Conservation (phyloP, 2,888 invertebrate species). For the Vanessa cardui region DNA sequence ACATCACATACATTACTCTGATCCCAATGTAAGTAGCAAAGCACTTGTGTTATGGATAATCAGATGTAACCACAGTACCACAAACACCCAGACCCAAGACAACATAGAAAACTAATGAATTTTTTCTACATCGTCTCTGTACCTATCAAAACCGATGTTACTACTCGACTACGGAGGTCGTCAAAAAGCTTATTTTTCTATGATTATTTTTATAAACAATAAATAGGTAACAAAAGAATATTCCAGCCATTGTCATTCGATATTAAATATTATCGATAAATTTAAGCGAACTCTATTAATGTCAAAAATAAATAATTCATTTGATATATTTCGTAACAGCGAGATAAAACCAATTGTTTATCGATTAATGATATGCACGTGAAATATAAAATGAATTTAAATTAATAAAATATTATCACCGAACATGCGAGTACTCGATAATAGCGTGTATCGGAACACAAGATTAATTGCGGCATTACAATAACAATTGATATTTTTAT, state of each 20-base stretch:
- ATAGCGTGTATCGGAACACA: constrained; percentile 54
- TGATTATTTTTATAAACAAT: too few relatives aligned
- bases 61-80: too few relatives aligned
- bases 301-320: not conserved
- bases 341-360: constrained; percentile 19
- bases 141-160: too few relatives aligned
- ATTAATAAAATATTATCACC: constrained; percentile 37
- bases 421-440: constrained; percentile 47
- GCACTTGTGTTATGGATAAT: too few relatives aligned
- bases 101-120: too few relatives aligned
- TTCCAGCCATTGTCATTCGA: not conserved
- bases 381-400: constrained; percentile 24
- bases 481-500: constrained; percentile 59
- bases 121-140: too few relatives aligned
- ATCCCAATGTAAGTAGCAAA: too few relatives aligned
- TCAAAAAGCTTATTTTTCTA: too few relatives aligned
- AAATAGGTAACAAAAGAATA: not conserved
- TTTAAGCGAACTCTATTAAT: constrained; percentile 2
- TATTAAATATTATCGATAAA: constrained; percentile 5
- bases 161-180: too few relatives aligned
- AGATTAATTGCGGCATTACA: constrained; percentile 71
- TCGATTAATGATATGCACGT: constrained; percentile 20
- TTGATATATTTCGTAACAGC: not conserved
- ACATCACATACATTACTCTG: too few relatives aligned
- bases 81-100: too few relatives aligned